These are phyloP conservation scores for Ephialtes manifestator DNA, from an alignment of 2,888 invertebrate genomes.

Conservation along the genomic window DNA sequence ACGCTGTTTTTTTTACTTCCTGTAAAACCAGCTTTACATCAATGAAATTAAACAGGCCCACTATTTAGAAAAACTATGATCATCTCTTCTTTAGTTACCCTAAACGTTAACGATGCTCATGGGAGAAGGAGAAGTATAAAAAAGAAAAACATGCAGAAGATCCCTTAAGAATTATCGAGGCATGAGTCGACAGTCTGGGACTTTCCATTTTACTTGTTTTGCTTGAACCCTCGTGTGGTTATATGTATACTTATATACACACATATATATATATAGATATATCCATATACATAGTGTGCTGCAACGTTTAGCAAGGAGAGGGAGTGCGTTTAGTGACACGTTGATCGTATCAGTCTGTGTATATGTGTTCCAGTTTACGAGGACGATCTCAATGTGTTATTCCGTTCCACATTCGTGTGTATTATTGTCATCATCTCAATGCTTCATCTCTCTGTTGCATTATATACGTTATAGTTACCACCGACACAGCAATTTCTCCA, in stretches of 20 bases:
- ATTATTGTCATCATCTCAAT: conserved; percentile 13
- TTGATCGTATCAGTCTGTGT: conserved; percentile 34
- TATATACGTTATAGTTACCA: background rate
- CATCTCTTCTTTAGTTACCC: background rate
- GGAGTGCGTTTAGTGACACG: conserved; percentile 26
- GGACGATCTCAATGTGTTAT: conserved; percentile 45
- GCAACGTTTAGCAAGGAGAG: conserved; percentile 8
- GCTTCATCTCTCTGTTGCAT: conserved; percentile 6
- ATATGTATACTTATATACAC: no score
- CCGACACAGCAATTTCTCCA: conserved; percentile 3
- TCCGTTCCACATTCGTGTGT: conserved; percentile 18
- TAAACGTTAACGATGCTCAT: background rate
- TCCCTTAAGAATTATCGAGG: conserved; percentile 36
- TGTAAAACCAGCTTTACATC: background rate
- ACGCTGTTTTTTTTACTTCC: no score
- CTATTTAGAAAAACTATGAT: no score
- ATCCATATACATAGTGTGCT: background rate
- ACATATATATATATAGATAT: no score
- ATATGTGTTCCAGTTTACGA: conserved; percentile 53
- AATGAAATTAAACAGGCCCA: background rate
- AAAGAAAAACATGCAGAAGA: conserved; percentile 43
- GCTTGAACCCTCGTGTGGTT: background rate
- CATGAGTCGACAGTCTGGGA: conserved; percentile 44
- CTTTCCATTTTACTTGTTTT: conserved; percentile 27
- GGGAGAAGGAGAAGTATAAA: conserved; percentile 26